Evolutionary conservation across 2,888 invertebrate genomes (phyloP).

Genomic region (Danaus chrysippus): DNA sequence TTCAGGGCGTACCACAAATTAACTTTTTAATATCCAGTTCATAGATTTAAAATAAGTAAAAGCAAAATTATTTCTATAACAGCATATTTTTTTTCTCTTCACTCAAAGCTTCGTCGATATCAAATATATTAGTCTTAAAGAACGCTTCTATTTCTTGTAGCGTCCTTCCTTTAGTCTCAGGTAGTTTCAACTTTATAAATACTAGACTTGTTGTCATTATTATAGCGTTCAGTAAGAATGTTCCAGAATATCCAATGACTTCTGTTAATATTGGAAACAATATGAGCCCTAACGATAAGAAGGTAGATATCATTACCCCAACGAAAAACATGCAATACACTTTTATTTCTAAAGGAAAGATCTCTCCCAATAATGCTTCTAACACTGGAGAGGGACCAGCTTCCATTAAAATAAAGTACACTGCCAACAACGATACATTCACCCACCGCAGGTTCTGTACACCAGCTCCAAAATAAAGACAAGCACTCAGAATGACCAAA

Average conservation of each 20-base stretch:
- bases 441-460: too few species aligned
- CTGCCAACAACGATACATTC: too few species aligned
- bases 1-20: too few species aligned
- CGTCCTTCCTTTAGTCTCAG: too few species aligned
- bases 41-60: too few species aligned
- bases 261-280: conserved; percentile 32
- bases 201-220: conserved; percentile 31
- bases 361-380: conserved; percentile 37
- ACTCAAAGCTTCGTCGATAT: too few species aligned
- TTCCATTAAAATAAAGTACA: conserved; percentile 34
- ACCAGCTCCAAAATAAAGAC: too few species aligned
- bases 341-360: conserved; percentile 40
- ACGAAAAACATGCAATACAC: conserved; percentile 31
- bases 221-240: conserved; percentile 35
- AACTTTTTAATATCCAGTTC: too few species aligned
- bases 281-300: conserved; percentile 33
- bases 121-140: too few species aligned
- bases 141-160: conserved; percentile 39
- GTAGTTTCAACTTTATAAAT: conserved; percentile 36
- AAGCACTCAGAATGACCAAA: too few species aligned
- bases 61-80: too few species aligned
- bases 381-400: conserved; percentile 38
- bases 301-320: conserved; percentile 28
- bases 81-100: too few species aligned
- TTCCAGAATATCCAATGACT: conserved; percentile 35